Percentiles rank a stretch among this genome's conserved stretches.
Evolutionary conservation across 2,113 vertebrate species (phyloP).

Genomic region (Elephas maximus): DNA sequence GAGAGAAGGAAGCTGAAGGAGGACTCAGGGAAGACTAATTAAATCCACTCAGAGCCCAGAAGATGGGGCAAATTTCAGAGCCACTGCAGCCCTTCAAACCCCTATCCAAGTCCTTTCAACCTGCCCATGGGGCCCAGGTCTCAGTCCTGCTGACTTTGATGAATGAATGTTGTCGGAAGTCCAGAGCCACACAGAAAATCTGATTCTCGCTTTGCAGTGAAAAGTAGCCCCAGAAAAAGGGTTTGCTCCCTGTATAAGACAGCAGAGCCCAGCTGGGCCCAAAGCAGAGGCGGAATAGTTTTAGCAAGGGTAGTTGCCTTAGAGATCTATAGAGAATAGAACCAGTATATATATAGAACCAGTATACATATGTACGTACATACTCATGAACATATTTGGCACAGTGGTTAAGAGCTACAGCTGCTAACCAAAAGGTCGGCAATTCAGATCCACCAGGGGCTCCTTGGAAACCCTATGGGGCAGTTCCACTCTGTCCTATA

Average conservation of each 20-base stretch:
- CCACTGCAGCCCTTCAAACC: neutral
- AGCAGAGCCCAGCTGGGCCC: neutral
- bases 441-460: too few species aligned
- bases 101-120: neutral
- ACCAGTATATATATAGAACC: too few species aligned
- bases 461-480: too few species aligned
- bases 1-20: conserved; percentile 68
- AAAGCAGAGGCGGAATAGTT: neutral
- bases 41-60: neutral
- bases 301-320: neutral
- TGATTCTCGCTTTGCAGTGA: neutral
- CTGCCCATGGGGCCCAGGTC: neutral
- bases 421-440: too few species aligned
- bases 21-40: conserved; percentile 57
- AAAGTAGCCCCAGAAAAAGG: neutral
- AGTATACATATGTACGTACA: too few species aligned
- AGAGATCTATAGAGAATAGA: too few species aligned
- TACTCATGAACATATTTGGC: too few species aligned
- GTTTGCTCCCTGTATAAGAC: neutral
- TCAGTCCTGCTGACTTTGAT: neutral
- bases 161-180: neutral
- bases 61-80: neutral
- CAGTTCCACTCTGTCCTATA: too few species aligned
- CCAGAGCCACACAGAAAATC: neutral
- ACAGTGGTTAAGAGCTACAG: too few species aligned